Percentiles rank a stretch among this genome's conserved stretches.
Evolutionary conservation across 2,888 invertebrate genomes (phyloP).

Genomic region (Eupithecia inturbata): DNA sequence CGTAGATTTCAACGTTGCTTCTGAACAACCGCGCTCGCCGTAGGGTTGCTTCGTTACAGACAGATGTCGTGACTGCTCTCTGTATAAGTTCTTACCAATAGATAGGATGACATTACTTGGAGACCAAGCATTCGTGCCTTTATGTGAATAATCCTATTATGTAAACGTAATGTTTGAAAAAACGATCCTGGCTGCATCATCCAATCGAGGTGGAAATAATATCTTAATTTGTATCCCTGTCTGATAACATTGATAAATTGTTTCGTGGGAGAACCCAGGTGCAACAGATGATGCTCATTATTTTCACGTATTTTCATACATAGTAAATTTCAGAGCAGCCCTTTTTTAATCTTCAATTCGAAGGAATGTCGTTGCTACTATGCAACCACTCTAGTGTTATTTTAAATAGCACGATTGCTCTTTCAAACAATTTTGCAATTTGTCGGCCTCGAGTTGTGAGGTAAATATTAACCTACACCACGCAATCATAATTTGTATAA

Average conservation of each 20-base stretch:
- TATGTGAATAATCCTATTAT: not conserved
- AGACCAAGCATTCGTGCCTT: not conserved
- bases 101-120: not conserved
- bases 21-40: conserved; percentile 60
- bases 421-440: conserved; percentile 51
- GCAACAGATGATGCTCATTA: not conserved
- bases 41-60: conserved; percentile 24
- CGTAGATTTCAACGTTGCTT: conserved; percentile 76
- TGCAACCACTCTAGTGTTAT: conserved; percentile 57
- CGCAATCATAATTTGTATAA: conserved; percentile 32
- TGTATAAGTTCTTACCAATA: not conserved
- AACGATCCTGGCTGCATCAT: not conserved
- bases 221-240: not conserved
- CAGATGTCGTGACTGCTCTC: conserved; percentile 12
- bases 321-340: conserved; percentile 10
- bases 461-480: conserved; percentile 26
- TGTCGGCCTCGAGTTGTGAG: conserved; percentile 37
- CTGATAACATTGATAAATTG: not conserved
- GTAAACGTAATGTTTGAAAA: not conserved
- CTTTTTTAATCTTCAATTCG: conserved; percentile 61
- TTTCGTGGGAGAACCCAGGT: not conserved
- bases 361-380: conserved; percentile 76
- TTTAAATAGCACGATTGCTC: conserved; percentile 60
- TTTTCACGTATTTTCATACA: not conserved
- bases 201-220: not conserved